Conservation (phyloP, 1,140 invertebrate species). For the Musca vetustissima region DNA sequence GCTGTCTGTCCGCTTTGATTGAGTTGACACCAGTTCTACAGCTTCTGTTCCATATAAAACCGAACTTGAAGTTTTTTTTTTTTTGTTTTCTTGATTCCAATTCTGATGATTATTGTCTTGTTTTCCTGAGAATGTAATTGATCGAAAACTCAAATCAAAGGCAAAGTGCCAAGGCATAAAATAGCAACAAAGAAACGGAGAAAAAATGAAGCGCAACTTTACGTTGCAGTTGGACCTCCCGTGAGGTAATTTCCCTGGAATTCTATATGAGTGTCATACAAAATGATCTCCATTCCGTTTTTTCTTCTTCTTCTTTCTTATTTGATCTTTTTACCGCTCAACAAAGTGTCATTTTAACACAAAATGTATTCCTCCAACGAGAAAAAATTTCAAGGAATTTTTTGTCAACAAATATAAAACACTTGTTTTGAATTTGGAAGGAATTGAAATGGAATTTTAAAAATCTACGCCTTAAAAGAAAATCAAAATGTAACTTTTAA, state of each 20-base stretch:
- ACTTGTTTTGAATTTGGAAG: conserved; percentile 3
- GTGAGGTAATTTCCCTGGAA: conserved; percentile 17
- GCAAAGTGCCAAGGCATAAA: neutral
- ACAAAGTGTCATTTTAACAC: neutral
- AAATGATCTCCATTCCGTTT: too few relatives aligned
- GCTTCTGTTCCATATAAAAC: too few relatives aligned
- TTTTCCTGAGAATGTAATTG: conserved; percentile 22
- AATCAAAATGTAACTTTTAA: too few relatives aligned
- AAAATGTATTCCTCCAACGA: neutral
- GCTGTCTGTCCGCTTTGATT: neutral
- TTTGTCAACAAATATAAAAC: conserved; percentile 10
- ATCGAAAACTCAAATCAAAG: neutral
- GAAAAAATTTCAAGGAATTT: conserved; percentile 10
- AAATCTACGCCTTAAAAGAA: too few relatives aligned
- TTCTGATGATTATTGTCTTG: too few relatives aligned
- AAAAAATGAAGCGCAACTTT: neutral
- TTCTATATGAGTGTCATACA: conserved; percentile 5
- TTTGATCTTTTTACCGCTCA: neutral
- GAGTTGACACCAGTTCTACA: too few relatives aligned
- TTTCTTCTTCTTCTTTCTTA: neutral
- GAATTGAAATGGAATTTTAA: too few relatives aligned
- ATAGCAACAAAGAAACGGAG: neutral
- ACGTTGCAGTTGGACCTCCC: neutral
- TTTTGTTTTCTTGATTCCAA: too few relatives aligned
- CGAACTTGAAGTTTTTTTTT: too few relatives aligned